Evolutionary conservation across 2,797 vertebrate genomes (phyloP), one percentile per base, ranked within the genome.

Genomic region (Thaleichthys pacificus): DNA sequence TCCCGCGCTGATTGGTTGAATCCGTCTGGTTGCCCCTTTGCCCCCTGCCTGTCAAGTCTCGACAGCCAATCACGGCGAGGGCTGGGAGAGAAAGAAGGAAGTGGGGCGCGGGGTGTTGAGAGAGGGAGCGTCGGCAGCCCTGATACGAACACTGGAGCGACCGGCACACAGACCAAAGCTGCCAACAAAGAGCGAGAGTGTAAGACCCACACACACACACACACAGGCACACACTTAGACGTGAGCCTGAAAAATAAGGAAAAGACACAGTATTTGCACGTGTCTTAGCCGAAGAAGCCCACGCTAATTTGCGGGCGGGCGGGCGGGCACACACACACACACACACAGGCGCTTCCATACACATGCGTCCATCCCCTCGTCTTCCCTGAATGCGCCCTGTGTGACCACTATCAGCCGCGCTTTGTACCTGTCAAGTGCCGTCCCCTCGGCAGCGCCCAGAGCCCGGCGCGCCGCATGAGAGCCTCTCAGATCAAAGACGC

Each of bases 371-470:
- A 77, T 87, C 82, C 84, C 79, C 87, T 85, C 61, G 84, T 85
- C 80, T 85, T 85, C 71, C 85, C n/a, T 77, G 77, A 88, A 82
- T 84, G 82, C 87, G 81, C 85, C 91, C 84, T 32, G 30, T 32
- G 67, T 91, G 89, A 91, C 88, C 83, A 70, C 90, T 90, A 88
- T 91, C 88, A 88, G 89, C 87, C 87, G 72, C 86, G 88, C 91
- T 93, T 92, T 93, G 91, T 92, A 93, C 92, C 92, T 92, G 89
- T 92, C 91, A 90, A 94, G 93, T 91, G 90, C 82, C 84, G 89
- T 91, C 91, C 88, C 89, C 89, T 89, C 87, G 83, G 85, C 86
- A 80, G 86, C 85, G 88, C 90, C 91, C 86, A 86, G 82, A 92
- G 90, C 90, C 83, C 75, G 73, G 86, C 89, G 87, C 80, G 70